Conservation (phyloP, 2,888 invertebrate species). For the Aphidius colemani region DNA sequence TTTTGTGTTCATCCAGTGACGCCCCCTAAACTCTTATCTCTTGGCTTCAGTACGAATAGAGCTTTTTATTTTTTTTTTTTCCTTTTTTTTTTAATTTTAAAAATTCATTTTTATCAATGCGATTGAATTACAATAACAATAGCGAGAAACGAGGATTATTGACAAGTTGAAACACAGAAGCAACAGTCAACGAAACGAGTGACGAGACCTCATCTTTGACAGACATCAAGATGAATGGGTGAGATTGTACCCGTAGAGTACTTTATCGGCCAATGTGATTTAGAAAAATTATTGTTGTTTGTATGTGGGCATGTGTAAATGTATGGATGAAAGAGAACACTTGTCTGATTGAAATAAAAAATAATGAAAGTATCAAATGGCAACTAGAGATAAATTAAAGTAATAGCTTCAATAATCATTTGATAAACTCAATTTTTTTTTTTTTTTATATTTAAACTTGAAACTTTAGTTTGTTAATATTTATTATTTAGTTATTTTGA, state of each 20-base stretch:
- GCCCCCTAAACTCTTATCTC: too few species aligned
- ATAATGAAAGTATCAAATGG: neutral
- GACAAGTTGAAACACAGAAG: too few species aligned
- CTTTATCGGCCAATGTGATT: conserved; percentile 39
- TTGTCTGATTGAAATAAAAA: neutral
- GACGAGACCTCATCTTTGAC: conserved; percentile 6
- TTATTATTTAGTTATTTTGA: conserved; percentile 1
- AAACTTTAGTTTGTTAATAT: neutral
- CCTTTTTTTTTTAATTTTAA: too few species aligned
- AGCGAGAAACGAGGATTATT: too few species aligned
- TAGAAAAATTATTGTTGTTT: conserved; percentile 10
- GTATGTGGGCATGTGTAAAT: neutral
- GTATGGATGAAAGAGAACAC: neutral
- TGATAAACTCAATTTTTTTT: too few species aligned
- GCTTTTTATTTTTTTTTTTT: too few species aligned
- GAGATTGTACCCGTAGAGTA: conserved; percentile 41
- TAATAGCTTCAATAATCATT: too few species aligned
- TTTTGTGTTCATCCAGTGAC: neutral
- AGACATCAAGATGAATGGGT: conserved; percentile 55
- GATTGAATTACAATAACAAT: too few species aligned
- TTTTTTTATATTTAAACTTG: too few species aligned
- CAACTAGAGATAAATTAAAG: neutral
- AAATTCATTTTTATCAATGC: too few species aligned
- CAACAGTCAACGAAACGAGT: neutral
- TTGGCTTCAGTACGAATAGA: too few species aligned